phyloP scores from a whole-genome alignment of 2,888 invertebrate species.

The Nymphalis urticae region DNA sequence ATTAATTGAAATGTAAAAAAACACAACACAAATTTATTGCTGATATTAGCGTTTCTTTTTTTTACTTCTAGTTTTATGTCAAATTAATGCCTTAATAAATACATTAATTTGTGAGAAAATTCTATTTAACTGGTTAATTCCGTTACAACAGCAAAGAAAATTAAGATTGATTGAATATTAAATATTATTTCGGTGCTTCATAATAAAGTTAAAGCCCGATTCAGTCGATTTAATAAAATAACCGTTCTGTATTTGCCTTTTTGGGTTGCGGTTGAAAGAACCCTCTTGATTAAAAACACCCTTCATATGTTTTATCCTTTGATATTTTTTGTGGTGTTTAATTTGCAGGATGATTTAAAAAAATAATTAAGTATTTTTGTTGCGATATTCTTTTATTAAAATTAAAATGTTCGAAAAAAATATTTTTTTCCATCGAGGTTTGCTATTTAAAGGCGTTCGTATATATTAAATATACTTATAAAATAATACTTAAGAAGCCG shows the following conservation, averaged over 20 bases:
- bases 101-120: neutral
- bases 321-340: slow-evolving; percentile 12
- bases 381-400: neutral
- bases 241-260: slow-evolving; percentile 19
- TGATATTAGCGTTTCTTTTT: too few species aligned
- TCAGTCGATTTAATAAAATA: slow-evolving; percentile 20
- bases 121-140: slow-evolving; percentile 7
- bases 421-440: too few species aligned
- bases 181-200: slow-evolving; percentile 21
- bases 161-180: slow-evolving; percentile 28
- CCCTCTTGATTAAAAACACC: slow-evolving; percentile 28
- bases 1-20: too few species aligned
- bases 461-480: too few species aligned
- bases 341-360: neutral
- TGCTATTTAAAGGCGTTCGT: too few species aligned
- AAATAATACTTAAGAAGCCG: too few species aligned
- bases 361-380: neutral
- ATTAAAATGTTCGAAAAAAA: too few species aligned
- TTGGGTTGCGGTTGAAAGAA: slow-evolving; percentile 14
- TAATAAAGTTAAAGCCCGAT: slow-evolving; percentile 23
- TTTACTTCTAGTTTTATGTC: too few species aligned
- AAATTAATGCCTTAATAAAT: neutral
- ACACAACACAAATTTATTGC: too few species aligned
- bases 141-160: slow-evolving; percentile 14
- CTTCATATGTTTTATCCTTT: slow-evolving; percentile 19